These are phyloP conservation scores for Caenorhabditis sp. DNA, from an alignment of 2,888 invertebrate genomes.

Conservation along the genomic window DNA sequence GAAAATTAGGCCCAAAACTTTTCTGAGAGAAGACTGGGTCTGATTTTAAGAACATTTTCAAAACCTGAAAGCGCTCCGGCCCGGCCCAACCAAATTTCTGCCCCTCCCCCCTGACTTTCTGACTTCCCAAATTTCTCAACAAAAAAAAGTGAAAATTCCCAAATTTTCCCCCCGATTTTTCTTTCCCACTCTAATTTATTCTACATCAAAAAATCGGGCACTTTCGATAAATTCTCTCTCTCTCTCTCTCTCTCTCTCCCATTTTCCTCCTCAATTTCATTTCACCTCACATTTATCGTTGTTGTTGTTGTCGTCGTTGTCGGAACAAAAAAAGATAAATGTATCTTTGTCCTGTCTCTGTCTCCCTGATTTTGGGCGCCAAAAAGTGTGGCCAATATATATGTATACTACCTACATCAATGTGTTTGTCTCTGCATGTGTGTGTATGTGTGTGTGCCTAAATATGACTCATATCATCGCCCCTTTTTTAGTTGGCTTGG, in stretches of 20 bases:
- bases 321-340: not conserved
- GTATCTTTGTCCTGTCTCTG: not conserved
- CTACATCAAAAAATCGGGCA: not conserved
- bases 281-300: not conserved
- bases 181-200: not conserved
- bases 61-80: too few relatives aligned
- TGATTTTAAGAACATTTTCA: too few relatives aligned
- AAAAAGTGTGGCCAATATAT: not conserved
- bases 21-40: too few relatives aligned
- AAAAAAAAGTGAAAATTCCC: too few relatives aligned
- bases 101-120: too few relatives aligned
- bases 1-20: too few relatives aligned
- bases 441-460: not conserved
- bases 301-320: not conserved
- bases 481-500: conserved; percentile 6
- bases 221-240: not conserved
- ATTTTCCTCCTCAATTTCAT: not conserved
- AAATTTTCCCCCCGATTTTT: not conserved
- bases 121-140: too few relatives aligned
- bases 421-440: not conserved
- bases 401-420: not conserved
- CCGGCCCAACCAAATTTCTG: too few relatives aligned
- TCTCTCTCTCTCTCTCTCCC: conserved; percentile 4
- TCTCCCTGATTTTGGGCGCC: conserved; percentile 7
- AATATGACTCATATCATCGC: not conserved